Conservation (phyloP, 1,140 invertebrate species). For the Drosophila micromelanica region DNA sequence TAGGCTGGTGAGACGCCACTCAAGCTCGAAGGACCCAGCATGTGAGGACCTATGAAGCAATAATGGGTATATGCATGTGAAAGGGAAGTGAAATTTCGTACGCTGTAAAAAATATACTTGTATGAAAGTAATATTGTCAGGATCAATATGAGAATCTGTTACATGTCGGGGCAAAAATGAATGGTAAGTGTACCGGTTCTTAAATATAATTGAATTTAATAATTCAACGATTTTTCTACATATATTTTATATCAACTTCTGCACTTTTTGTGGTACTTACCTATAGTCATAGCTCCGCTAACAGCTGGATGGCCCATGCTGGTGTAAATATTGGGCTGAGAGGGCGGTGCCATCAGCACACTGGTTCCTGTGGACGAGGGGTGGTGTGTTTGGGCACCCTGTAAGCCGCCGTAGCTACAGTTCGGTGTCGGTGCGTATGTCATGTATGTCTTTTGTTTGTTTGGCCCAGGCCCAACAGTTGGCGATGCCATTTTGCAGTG, state of each 20-base stretch:
- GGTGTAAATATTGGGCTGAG: slow-evolving; percentile 55
- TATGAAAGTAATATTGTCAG: no score
- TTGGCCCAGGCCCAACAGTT: slow-evolving; percentile 32
- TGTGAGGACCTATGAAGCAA: slow-evolving; percentile 51
- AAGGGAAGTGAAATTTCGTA: neutral
- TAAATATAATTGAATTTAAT: slow-evolving; percentile 9
- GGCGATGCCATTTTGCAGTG: slow-evolving; percentile 35
- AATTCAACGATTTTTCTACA: neutral
- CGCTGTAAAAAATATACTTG: neutral
- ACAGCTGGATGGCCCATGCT: slow-evolving; percentile 63
- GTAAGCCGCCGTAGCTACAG: slow-evolving; percentile 55
- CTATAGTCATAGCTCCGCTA: slow-evolving; percentile 64
- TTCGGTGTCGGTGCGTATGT: slow-evolving; percentile 69
- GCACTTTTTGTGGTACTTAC: slow-evolving; percentile 37
- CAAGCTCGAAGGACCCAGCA: slow-evolving; percentile 48
- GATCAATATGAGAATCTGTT: neutral
- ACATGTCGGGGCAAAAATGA: neutral
- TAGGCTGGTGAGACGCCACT: slow-evolving; percentile 58
- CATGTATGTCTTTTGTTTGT: slow-evolving; percentile 67
- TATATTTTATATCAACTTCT: neutral
- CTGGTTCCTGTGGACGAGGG: slow-evolving; percentile 57
- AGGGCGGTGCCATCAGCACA: slow-evolving; percentile 58
- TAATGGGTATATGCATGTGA: neutral
- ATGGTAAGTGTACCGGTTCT: neutral
- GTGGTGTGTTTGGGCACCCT: slow-evolving; percentile 45